These are phyloP conservation scores for Pagetopsis macropterus DNA, from an alignment of 2,797 vertebrate genomes.

Conservation along the genomic window DNA sequence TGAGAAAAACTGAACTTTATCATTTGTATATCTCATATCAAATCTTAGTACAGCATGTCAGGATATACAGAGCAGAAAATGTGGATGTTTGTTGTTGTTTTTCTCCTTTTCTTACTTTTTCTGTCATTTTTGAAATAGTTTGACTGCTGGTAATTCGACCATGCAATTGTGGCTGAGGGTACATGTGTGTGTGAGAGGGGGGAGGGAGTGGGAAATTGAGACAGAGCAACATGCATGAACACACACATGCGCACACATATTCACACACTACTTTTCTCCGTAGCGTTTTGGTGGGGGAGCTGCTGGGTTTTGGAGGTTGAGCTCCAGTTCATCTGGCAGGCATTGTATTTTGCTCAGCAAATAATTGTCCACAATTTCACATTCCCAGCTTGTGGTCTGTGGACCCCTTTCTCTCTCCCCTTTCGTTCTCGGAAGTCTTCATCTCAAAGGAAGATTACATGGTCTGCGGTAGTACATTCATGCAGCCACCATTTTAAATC, in stretches of 20 bases:
- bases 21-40: neutral
- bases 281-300: conserved; percentile 71
- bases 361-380: conserved; percentile 87
- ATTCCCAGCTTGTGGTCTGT: conserved; percentile 84
- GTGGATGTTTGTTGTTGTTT: fast-evolving
- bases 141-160: conserved; percentile 41
- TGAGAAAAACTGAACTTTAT: conserved; percentile 24
- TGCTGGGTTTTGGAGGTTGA: conserved; percentile 80
- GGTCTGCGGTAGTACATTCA: conserved; percentile 80
- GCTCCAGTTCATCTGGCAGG: conserved; percentile 87
- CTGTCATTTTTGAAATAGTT: conserved; percentile 21
- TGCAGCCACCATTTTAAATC: conserved; percentile 86
- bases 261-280: conserved; percentile 71
- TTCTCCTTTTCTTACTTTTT: neutral
- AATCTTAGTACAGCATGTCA: neutral
- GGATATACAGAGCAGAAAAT: neutral
- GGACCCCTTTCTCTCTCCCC: conserved; percentile 67
- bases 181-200: conserved; percentile 27
- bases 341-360: conserved; percentile 88
- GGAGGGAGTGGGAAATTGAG: conserved; percentile 33
- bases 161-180: conserved; percentile 48
- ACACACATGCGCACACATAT: conserved; percentile 36
- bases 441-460: conserved; percentile 84
- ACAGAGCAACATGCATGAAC: conserved; percentile 47
- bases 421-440: conserved; percentile 83